Evolutionary conservation across 1,140 invertebrate genomes (phyloP), one percentile per base, ranked within the genome.

Genomic region (Meloidogyne floridensis): DNA sequence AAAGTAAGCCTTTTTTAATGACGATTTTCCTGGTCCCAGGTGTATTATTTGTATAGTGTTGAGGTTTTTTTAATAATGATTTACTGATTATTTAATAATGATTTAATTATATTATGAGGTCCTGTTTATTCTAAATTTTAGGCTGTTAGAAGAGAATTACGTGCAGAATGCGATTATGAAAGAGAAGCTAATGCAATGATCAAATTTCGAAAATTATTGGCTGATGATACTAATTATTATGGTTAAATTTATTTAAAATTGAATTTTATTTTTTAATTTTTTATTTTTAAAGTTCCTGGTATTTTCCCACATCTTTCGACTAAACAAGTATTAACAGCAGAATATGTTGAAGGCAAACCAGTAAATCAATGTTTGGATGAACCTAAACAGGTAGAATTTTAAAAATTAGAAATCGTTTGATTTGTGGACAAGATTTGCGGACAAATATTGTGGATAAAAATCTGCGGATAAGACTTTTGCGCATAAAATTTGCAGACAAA

Each of bases 151-250:
- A 92, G 93, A 82, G 98, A 99, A 92, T 91, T 99, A 4, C 92
- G 93, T 0, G 97, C 95, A 95, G 98, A 99, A 92, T 97, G 98
- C 43, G 95, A 99, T 92, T 99, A 99, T 89, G 87, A 93, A 0
- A 92, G 96, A 79, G 98, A 99, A 92, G 95, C 95, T 2, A 93
- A 95, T 85, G 97, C 95, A 90, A 94, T 94, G 0, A 93, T 92
- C 85, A 94, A 93, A 90, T 96, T 95, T 90, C 94, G 93, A 86
- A 89, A 93, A 77, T 90, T 98, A 54, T 91, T 98, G 51, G 92
- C 93, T 11, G 94, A 95, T 90, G 92, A 93, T 11, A 93, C 95
- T 81, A 96, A 95, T 92, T 94, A 85, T 56, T 90, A 94, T 91
- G 65, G 77, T 79, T 72, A 47, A 47, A 47, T 18, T 42, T 11